phyloP scores from a whole-genome alignment of 2,888 invertebrate genomes.

The Athalia circularis region DNA sequence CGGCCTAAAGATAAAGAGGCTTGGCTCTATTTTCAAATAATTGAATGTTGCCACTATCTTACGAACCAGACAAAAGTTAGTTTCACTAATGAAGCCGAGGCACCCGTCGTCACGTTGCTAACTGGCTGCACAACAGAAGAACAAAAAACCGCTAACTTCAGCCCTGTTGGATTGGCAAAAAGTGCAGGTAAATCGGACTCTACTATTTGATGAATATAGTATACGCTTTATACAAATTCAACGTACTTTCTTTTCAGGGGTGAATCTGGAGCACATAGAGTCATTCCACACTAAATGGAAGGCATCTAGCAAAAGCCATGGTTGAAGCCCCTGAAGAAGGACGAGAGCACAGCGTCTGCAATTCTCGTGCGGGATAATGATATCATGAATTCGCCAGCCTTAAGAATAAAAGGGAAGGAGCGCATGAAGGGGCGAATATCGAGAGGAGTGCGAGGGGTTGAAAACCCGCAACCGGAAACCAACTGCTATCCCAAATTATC shows the following conservation, averaged over 20 bases:
- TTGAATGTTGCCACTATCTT: constrained; percentile 90
- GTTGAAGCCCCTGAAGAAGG: constrained; percentile 73
- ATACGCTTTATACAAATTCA: not conserved
- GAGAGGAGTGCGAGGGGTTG: constrained; percentile 60
- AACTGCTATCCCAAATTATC: constrained; percentile 39
- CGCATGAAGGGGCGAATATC: constrained; percentile 33
- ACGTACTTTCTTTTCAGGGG: constrained; percentile 76
- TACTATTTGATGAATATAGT: not conserved
- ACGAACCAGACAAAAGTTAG: constrained; percentile 75
- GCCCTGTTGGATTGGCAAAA: constrained; percentile 85
- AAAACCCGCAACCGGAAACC: constrained; percentile 62
- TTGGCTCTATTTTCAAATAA: constrained; percentile 86
- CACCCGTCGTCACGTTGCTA: constrained; percentile 84
- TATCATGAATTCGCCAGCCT: constrained; percentile 45
- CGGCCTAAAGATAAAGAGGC: constrained; percentile 85
- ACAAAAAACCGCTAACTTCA: constrained; percentile 79
- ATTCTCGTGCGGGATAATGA: constrained; percentile 48
- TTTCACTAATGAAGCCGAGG: constrained; percentile 72
- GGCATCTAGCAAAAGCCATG: constrained; percentile 81
- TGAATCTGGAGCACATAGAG: constrained; percentile 87
- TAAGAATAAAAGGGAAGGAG: constrained; percentile 16
- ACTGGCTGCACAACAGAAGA: constrained; percentile 79
- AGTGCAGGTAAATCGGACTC: constrained; percentile 76
- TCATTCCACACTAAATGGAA: constrained; percentile 92
- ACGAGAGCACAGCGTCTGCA: constrained; percentile 53